These are phyloP conservation scores for Triops cancriformis DNA, from an alignment of 1,140 invertebrate genomes.

Conservation along the genomic window DNA sequence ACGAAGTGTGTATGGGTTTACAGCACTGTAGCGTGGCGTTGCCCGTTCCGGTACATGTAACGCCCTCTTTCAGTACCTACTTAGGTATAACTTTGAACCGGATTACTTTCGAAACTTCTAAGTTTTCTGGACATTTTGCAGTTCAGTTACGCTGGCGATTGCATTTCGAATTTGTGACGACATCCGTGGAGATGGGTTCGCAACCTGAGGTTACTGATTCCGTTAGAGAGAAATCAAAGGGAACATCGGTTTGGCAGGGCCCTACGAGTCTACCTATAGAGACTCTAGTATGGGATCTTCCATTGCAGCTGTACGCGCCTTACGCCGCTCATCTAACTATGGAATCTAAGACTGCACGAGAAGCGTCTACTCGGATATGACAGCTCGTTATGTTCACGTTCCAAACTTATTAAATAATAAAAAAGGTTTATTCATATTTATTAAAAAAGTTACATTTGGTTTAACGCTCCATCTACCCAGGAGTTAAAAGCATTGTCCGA, in stretches of 20 bases:
- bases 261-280: slow-evolving; percentile 79
- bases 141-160: slow-evolving; percentile 83
- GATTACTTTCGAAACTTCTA: background rate
- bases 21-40: slow-evolving; percentile 81
- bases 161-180: slow-evolving; percentile 95
- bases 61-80: slow-evolving; percentile 82
- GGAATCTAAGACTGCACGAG: slow-evolving; percentile 29
- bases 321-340: slow-evolving; percentile 63
- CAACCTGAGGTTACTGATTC: slow-evolving; percentile 33
- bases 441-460: background rate
- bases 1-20: slow-evolving; percentile 83
- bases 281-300: slow-evolving; percentile 96
- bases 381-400: background rate
- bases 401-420: background rate
- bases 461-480: background rate
- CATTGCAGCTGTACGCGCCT: slow-evolving; percentile 83
- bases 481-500: background rate
- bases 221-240: slow-evolving; percentile 35
- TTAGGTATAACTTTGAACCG: slow-evolving; percentile 48
- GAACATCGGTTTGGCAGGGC: slow-evolving; percentile 65
- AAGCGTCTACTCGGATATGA: slow-evolving; percentile 6
- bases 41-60: slow-evolving; percentile 86
- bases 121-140: slow-evolving; percentile 39
- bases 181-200: slow-evolving; percentile 36
- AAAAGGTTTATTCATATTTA: background rate